These are phyloP conservation scores for Heliconius himera DNA, from an alignment of 1,140 invertebrate genomes.

Conservation along the genomic window DNA sequence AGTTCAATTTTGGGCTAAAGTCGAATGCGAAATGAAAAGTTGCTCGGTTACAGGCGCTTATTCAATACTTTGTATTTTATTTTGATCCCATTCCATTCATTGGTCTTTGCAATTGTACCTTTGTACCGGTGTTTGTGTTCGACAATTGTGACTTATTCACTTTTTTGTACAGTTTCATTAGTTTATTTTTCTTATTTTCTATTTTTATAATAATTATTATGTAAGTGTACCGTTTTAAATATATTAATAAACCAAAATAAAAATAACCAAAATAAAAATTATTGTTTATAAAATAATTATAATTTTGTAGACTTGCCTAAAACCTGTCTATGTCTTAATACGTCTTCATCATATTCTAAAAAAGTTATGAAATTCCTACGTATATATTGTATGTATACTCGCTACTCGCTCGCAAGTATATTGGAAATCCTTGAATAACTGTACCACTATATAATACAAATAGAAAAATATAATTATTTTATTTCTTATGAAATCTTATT, in stretches of 20 bases:
- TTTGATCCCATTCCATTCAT: background rate
- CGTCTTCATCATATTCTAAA: too few species aligned
- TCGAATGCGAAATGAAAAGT: background rate
- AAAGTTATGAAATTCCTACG: too few species aligned
- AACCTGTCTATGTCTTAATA: too few species aligned
- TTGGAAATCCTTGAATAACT: background rate
- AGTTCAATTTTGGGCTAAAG: background rate
- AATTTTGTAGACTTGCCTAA: too few species aligned
- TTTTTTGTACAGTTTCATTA: background rate
- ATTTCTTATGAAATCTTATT: background rate
- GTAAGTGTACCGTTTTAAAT: too few species aligned
- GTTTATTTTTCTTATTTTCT: too few species aligned
- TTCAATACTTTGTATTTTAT: background rate
- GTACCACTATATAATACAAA: background rate
- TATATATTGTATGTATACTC: too few species aligned
- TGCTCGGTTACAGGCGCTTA: constrained; percentile 11
- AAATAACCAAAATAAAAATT: too few species aligned
- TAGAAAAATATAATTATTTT: background rate
- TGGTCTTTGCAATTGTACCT: background rate
- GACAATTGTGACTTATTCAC: background rate
- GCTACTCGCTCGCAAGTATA: too few species aligned
- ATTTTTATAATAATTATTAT: too few species aligned
- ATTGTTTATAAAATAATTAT: too few species aligned
- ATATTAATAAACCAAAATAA: too few species aligned
- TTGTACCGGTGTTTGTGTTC: background rate